phyloP scores from a whole-genome alignment of 2,797 vertebrate species.

The Coccyzus lansbergi region DNA sequence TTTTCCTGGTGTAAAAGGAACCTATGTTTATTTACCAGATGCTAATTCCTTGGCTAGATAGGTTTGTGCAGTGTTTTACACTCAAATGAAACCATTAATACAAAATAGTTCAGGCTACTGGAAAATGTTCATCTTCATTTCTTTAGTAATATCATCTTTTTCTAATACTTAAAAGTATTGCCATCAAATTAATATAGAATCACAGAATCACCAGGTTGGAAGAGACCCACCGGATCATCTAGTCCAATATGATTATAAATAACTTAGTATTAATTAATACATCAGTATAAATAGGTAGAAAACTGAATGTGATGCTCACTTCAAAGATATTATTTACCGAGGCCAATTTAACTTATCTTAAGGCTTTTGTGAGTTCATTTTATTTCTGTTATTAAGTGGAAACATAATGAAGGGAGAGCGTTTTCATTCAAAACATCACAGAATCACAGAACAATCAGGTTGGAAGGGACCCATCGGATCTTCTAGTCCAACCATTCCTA shows the following conservation, averaged over 20 bases:
- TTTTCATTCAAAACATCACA: neutral
- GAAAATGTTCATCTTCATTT: conserved; percentile 18
- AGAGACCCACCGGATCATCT: no score
- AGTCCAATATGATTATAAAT: neutral
- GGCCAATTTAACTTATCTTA: neutral
- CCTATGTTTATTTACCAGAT: conserved; percentile 19
- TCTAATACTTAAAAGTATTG: neutral
- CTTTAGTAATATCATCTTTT: conserved; percentile 6
- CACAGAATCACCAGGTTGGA: no score
- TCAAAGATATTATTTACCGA: neutral
- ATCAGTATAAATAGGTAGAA: neutral
- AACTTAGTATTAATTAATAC: neutral
- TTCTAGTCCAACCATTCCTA: no score
- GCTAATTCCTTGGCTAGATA: conserved; percentile 40
- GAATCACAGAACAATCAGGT: no score
- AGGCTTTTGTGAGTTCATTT: neutral
- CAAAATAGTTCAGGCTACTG: conserved; percentile 20
- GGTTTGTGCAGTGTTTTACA: conserved; percentile 28
- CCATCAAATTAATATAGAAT: no score
- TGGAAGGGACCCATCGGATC: no score
- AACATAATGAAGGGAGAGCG: neutral
- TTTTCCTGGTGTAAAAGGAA: neutral
- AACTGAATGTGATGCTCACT: neutral
- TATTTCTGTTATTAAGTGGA: neutral
- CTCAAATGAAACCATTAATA: conserved; percentile 4